These are phyloP conservation scores for Pseudotriccus pelzelni DNA, from an alignment of 2,797 vertebrate species.

Conservation along the genomic window DNA sequence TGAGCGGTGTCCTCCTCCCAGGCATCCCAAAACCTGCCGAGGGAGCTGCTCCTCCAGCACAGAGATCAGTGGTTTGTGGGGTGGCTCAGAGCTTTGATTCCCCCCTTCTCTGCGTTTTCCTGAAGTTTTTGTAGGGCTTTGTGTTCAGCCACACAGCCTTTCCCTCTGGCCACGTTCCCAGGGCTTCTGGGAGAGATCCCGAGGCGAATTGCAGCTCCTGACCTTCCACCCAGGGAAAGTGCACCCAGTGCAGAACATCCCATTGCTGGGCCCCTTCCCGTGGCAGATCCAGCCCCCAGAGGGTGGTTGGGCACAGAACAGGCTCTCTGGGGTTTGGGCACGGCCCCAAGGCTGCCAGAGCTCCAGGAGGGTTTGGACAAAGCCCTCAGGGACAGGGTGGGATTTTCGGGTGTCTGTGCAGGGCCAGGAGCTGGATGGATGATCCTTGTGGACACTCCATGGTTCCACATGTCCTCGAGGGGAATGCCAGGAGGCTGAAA, in stretches of 20 bases:
- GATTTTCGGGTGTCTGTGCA: neutral
- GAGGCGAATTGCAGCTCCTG: neutral
- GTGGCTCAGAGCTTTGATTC: neutral
- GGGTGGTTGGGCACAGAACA: neutral
- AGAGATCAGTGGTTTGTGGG: fast-evolving
- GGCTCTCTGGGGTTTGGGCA: neutral
- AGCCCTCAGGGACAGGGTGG: fast-evolving
- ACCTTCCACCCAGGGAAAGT: neutral
- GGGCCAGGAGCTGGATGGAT: fast-evolving
- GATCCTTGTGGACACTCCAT: fast-evolving
- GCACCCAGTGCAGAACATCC: neutral
- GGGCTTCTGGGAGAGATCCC: neutral
- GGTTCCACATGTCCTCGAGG: fast-evolving
- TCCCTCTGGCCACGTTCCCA: neutral
- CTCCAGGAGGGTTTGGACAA: fast-evolving
- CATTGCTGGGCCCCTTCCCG: neutral
- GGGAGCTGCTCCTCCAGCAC: neutral
- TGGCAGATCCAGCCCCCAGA: neutral
- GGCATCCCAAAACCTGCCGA: neutral
- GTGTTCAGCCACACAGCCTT: neutral
- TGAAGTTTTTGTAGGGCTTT: neutral
- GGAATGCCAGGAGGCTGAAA: neutral
- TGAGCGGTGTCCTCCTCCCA: neutral
- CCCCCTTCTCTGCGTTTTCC: neutral
- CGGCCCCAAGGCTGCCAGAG: fast-evolving